Evolutionary conservation across 2,113 vertebrate species (phyloP).

Genomic region (Colistium nudipinnis): DNA sequence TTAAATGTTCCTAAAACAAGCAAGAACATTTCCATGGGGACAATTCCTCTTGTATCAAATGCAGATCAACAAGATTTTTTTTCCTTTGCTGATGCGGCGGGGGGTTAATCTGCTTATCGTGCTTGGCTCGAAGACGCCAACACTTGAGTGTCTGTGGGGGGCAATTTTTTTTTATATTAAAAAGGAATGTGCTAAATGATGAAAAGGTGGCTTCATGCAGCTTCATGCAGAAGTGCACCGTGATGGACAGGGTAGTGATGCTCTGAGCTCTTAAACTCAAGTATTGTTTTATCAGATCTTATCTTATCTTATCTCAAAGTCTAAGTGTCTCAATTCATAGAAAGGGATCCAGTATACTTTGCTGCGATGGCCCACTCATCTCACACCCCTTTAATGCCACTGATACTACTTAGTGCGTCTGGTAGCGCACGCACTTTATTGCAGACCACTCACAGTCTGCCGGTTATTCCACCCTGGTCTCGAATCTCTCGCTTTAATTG

Average conservation of each 20-base stretch:
- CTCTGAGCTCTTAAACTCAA: neutral
- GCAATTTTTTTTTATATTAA: too few species aligned
- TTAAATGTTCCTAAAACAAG: too few species aligned
- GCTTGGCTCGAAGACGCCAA: constrained; percentile 14
- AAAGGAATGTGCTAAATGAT: too few species aligned
- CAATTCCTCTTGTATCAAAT: neutral
- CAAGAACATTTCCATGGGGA: too few species aligned
- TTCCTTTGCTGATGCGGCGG: constrained; percentile 1
- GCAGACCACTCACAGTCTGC: constrained; percentile 7
- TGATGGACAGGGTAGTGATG: constrained; percentile 8
- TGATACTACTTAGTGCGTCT: constrained; percentile 10
- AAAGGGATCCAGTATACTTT: constrained; percentile 1
- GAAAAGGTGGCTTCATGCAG: neutral
- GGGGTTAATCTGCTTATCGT: constrained; percentile 33
- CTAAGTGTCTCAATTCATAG: constrained; percentile 25
- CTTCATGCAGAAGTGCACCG: too few species aligned
- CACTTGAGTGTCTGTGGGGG: too few species aligned
- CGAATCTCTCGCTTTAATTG: constrained; percentile 35
- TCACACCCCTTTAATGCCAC: constrained; percentile 4
- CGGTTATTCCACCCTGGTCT: constrained; percentile 13
- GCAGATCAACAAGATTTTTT: constrained; percentile 10
- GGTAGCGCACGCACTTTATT: constrained; percentile 13
- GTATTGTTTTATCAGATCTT: neutral
- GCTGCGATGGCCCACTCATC: constrained; percentile 11
- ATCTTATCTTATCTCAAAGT: too few species aligned